Conservation (phyloP, 1,140 invertebrate species). For the Zaprionus camerounensis region DNA sequence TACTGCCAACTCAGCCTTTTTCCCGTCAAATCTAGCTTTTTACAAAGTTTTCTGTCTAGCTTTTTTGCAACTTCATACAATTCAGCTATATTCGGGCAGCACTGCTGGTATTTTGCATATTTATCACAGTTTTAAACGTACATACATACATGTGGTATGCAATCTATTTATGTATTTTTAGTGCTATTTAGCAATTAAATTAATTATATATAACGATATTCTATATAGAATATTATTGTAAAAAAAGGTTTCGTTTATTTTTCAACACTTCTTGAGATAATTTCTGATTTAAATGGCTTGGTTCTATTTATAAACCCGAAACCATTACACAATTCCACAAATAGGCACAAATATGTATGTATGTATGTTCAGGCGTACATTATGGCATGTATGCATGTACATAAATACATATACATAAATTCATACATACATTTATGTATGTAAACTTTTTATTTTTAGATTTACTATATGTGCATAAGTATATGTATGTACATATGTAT, state of each 20-base stretch:
- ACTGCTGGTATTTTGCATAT: too few species aligned
- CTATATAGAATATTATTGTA: neutral
- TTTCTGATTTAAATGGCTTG: conserved; percentile 30
- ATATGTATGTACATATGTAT: conserved; percentile 8
- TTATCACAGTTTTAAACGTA: too few species aligned
- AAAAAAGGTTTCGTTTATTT: neutral
- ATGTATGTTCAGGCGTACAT: neutral
- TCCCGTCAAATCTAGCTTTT: neutral
- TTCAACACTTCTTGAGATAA: conserved; percentile 14
- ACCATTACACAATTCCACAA: conserved; percentile 60
- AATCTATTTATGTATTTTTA: neutral
- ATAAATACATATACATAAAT: conserved; percentile 17
- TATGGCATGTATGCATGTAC: neutral
- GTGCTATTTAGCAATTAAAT: neutral
- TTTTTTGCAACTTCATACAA: too few species aligned
- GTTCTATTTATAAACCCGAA: conserved; percentile 54
- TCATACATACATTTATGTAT: conserved; percentile 9
- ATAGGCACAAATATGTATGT: conserved; percentile 27
- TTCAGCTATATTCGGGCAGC: too few species aligned
- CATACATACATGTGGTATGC: neutral
- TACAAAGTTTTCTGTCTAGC: neutral
- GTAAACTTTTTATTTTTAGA: conserved; percentile 7
- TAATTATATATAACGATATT: neutral
- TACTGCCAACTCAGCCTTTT: neutral
- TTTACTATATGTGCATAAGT: conserved; percentile 7